A percentile compares a stretch with the other conserved stretches of the same genome.
Evolutionary conservation across 2,797 vertebrate genomes (phyloP).

Genomic region (Alectoris magna): DNA sequence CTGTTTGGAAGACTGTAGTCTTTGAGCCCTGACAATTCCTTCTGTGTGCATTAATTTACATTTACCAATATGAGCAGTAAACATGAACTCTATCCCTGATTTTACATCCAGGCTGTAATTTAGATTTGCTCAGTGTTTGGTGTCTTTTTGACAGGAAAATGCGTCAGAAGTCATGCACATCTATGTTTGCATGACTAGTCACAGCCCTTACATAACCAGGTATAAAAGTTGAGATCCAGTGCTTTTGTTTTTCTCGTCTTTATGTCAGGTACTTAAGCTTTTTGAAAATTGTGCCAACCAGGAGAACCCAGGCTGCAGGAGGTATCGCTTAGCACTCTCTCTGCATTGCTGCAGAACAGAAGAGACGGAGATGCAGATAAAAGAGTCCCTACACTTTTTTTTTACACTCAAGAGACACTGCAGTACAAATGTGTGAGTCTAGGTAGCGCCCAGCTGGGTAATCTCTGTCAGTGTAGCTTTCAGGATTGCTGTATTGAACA

Average conservation of each 20-base stretch:
- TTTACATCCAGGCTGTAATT: background rate
- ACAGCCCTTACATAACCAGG: background rate
- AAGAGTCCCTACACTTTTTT: background rate
- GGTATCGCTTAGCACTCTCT: background rate
- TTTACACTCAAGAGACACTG: background rate
- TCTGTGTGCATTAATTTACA: background rate
- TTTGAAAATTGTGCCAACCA: background rate
- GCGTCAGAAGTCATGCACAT: background rate
- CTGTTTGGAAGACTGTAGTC: background rate
- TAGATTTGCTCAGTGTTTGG: background rate
- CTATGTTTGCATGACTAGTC: background rate
- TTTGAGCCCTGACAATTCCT: background rate
- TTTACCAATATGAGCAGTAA: background rate
- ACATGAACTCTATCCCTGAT: background rate
- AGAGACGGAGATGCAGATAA: background rate
- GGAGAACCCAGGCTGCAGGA: background rate
- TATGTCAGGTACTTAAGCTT: background rate
- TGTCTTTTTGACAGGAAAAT: background rate
- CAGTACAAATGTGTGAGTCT: background rate
- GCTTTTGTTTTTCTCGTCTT: background rate
- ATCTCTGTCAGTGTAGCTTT: background rate
- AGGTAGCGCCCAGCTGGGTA: background rate
- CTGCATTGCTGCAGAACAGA: background rate
- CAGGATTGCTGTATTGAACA: background rate
- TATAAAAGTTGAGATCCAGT: background rate